Evolutionary conservation across 2,888 invertebrate genomes (phyloP).

Genomic region (Rhabditoides inermis): DNA sequence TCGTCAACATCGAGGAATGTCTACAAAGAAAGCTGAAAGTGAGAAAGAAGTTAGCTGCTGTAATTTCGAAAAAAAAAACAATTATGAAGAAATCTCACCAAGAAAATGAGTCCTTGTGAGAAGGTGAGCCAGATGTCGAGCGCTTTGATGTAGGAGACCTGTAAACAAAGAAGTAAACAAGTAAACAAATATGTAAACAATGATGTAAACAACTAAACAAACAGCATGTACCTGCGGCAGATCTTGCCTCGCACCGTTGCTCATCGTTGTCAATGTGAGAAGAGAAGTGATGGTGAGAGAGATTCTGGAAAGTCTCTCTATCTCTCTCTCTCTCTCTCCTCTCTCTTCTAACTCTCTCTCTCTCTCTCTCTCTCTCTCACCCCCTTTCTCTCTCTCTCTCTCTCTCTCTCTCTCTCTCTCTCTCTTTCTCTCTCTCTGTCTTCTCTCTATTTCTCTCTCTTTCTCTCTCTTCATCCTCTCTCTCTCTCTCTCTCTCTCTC

Average conservation of each 20-base stretch:
- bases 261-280: slow-evolving; percentile 51
- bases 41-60: no score
- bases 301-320: slow-evolving; percentile 18
- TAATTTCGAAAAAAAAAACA: no score
- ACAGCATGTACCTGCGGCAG: slow-evolving; percentile 52
- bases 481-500: not conserved
- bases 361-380: not conserved
- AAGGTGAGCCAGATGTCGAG: slow-evolving; percentile 50
- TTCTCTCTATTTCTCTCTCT: no score
- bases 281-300: slow-evolving; percentile 50
- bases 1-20: no score
- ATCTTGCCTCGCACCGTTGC: slow-evolving; percentile 51
- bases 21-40: no score
- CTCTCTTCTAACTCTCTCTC: no score
- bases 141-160: slow-evolving; percentile 47
- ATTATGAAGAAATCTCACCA: no score
- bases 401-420: not conserved
- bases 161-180: no score
- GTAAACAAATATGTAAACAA: no score
- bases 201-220: no score
- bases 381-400: slow-evolving; percentile 8
- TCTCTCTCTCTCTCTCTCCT: not conserved
- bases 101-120: slow-evolving; percentile 50
- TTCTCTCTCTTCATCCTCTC: no score
- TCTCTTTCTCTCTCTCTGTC: not conserved